Evolutionary conservation across 2,888 invertebrate genomes (phyloP).

Genomic region (Mechanitis mazaeus): DNA sequence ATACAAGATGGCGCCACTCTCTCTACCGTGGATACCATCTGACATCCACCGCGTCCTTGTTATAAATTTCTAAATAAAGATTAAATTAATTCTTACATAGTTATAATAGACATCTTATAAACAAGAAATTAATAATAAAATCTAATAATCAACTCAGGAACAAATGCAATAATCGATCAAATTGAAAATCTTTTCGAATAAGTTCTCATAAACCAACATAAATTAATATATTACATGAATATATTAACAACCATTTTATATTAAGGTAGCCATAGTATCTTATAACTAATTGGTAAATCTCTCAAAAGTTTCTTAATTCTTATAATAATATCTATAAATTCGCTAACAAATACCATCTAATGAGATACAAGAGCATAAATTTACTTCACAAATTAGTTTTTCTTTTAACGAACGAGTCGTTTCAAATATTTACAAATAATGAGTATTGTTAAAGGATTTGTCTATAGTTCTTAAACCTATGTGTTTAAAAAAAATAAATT

Average conservation of each 20-base stretch:
- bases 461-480: conserved; percentile 27
- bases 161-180: conserved; percentile 76
- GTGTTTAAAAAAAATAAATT: conserved; percentile 7
- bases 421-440: conserved; percentile 69
- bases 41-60: conserved; percentile 56
- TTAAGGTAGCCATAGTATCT: conserved; percentile 70
- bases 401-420: conserved; percentile 41
- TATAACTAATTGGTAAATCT: conserved; percentile 74
- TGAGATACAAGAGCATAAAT: conserved; percentile 74
- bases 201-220: conserved; percentile 63
- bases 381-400: conserved; percentile 60
- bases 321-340: conserved; percentile 71
- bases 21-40: conserved; percentile 25
- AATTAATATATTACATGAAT: conserved; percentile 69
- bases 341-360: conserved; percentile 75
- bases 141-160: conserved; percentile 76
- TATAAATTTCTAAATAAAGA: conserved; percentile 51
- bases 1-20: conserved; percentile 35
- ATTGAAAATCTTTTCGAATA: conserved; percentile 62
- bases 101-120: conserved; percentile 59
- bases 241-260: conserved; percentile 71
- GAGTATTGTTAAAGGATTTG: conserved; percentile 55
- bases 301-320: conserved; percentile 64
- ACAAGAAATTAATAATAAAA: conserved; percentile 67
- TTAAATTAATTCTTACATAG: conserved; percentile 48